Evolutionary conservation across 2,113 vertebrate species (phyloP).

Genomic region (Miniopterus natalensis): DNA sequence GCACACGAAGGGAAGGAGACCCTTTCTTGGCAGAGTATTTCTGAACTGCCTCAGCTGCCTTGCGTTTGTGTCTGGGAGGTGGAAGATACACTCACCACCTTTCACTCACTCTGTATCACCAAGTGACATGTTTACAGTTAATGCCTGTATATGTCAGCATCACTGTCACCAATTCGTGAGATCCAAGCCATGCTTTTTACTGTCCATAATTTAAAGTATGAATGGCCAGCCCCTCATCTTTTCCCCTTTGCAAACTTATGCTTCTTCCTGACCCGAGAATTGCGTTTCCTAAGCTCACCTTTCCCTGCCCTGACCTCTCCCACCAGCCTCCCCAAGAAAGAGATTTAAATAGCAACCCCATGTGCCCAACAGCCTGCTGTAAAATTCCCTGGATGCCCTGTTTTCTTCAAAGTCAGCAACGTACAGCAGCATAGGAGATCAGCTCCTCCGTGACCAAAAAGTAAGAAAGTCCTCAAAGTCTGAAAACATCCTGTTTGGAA

Average conservation of each 20-base stretch:
- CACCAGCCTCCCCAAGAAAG: neutral
- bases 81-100: fast-evolving
- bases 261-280: neutral
- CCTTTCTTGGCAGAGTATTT: neutral
- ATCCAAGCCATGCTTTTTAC: neutral
- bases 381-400: neutral
- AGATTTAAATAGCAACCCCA: neutral
- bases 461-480: neutral
- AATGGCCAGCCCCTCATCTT: neutral
- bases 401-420: neutral
- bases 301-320: neutral
- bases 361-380: neutral
- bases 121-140: neutral
- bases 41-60: neutral
- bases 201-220: fast-evolving
- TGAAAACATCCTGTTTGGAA: neutral
- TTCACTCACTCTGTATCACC: neutral
- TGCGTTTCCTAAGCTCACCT: neutral
- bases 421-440: neutral
- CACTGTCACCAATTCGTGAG: neutral
- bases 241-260: neutral
- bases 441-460: neutral
- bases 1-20: neutral
- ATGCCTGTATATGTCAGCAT: neutral
- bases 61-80: neutral